A percentile compares a stretch with the other conserved stretches of the same genome.
phyloP scores from a whole-genome alignment of 2,797 vertebrate genomes.

The Alosa sapidissima region DNA sequence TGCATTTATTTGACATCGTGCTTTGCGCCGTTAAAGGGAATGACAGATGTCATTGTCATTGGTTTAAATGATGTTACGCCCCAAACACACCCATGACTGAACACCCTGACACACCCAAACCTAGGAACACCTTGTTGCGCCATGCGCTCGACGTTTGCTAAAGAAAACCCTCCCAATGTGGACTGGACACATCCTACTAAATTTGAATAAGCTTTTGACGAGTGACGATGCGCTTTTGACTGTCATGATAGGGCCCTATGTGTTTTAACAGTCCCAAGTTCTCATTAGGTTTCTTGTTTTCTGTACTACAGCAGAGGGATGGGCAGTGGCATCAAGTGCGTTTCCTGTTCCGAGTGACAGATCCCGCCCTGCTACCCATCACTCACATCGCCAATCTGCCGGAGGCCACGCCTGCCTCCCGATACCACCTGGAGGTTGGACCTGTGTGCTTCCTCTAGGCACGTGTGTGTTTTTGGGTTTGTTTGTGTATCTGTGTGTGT shows the following conservation, averaged over 20 bases:
- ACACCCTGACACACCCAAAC: too few species aligned
- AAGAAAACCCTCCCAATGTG: too few species aligned
- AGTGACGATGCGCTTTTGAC: too few species aligned
- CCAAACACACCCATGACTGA: too few species aligned
- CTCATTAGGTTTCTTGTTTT: conserved; percentile 7
- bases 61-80: too few species aligned
- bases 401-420: conserved; percentile 76
- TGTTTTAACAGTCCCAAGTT: not conserved
- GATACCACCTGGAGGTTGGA: conserved; percentile 93
- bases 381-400: conserved; percentile 87
- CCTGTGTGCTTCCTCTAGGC: conserved; percentile 92
- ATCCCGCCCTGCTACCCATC: conserved; percentile 90
- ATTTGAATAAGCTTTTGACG: too few species aligned
- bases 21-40: too few species aligned
- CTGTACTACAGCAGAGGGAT: conserved; percentile 81
- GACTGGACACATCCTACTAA: too few species aligned
- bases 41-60: too few species aligned
- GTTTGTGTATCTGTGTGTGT: conserved; percentile 21
- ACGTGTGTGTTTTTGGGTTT: not conserved
- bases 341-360: conserved; percentile 88
- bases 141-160: too few species aligned
- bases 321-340: conserved; percentile 91
- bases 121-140: too few species aligned
- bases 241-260: not conserved
- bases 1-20: too few species aligned